These are phyloP conservation scores for Orthosia gracilis DNA, from an alignment of 2,888 invertebrate genomes.

Conservation along the genomic window DNA sequence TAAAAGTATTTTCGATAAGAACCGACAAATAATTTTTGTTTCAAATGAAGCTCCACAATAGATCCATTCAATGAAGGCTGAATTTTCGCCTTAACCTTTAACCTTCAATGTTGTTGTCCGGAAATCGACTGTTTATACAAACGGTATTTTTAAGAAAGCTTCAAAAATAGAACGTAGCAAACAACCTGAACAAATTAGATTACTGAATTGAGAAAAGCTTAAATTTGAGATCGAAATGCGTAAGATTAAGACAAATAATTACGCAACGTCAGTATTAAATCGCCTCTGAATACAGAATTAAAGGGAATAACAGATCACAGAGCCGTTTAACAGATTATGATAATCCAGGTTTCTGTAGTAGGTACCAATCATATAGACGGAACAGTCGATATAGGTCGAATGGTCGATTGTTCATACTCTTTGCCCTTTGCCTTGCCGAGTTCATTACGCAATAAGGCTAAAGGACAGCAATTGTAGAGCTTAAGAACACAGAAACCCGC, in stretches of 20 bases:
- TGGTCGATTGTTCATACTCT: too few relatives aligned
- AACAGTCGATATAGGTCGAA: too few relatives aligned
- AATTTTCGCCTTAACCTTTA: background rate
- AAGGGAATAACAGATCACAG: background rate
- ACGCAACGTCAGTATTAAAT: conserved; percentile 5
- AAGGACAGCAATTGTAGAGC: too few relatives aligned
- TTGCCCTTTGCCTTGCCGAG: too few relatives aligned
- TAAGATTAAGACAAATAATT: conserved; percentile 16
- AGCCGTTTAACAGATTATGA: background rate
- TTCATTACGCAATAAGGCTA: too few relatives aligned
- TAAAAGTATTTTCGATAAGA: background rate
- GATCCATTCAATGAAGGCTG: background rate
- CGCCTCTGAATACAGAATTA: background rate
- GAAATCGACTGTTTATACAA: background rate
- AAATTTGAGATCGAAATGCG: background rate
- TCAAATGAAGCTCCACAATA: conserved; percentile 2
- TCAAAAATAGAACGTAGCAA: conserved; percentile 22
- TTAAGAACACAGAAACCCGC: too few relatives aligned
- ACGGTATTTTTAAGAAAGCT: background rate
- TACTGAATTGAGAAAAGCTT: conserved; percentile 5
- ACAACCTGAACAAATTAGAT: conserved; percentile 2
- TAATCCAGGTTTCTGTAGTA: background rate
- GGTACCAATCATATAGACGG: too few relatives aligned
- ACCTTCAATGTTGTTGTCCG: background rate
- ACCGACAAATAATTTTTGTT: background rate